A percentile compares a stretch with the other conserved stretches of the same genome.
Conservation (phyloP, 2,113 vertebrate genomes). For the Takifugu flavidus region DNA sequence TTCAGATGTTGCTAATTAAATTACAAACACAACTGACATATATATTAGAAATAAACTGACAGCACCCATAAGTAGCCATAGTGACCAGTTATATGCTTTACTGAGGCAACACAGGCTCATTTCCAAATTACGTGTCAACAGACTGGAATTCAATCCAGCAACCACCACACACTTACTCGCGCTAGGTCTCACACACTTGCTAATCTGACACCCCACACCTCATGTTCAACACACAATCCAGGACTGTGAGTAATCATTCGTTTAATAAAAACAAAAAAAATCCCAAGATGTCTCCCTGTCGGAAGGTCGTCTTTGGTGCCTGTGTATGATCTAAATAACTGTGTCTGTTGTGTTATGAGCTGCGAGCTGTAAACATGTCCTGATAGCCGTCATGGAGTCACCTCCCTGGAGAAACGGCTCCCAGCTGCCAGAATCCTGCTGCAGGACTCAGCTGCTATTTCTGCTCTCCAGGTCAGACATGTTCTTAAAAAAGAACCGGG, state of each 20-base stretch:
- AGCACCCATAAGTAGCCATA: no score
- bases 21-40: no score
- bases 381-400: conserved; percentile 52
- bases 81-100: conserved; percentile 22
- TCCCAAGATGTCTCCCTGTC: not conserved
- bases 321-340: conserved; percentile 38
- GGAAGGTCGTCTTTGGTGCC: not conserved
- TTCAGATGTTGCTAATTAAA: no score
- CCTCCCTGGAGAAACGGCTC: conserved; percentile 64
- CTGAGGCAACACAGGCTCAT: conserved; percentile 9
- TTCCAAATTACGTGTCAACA: conserved; percentile 41
- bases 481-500: not conserved
- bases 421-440: conserved; percentile 67
- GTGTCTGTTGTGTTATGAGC: conserved; percentile 29
- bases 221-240: conserved; percentile 9
- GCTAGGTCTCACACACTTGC: conserved; percentile 41
- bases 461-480: conserved; percentile 49
- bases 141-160: conserved; percentile 42
- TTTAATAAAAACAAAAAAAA: conserved; percentile 7
- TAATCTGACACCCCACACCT: conserved; percentile 40
- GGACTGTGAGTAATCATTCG: not conserved
- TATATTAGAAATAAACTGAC: no score
- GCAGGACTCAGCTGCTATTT: conserved; percentile 66
- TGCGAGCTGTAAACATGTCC: conserved; percentile 47
- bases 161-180: conserved; percentile 31